Base-by-base conservation (phyloP, 2,888 invertebrate genomes). In the Volucella inanis region DNA sequence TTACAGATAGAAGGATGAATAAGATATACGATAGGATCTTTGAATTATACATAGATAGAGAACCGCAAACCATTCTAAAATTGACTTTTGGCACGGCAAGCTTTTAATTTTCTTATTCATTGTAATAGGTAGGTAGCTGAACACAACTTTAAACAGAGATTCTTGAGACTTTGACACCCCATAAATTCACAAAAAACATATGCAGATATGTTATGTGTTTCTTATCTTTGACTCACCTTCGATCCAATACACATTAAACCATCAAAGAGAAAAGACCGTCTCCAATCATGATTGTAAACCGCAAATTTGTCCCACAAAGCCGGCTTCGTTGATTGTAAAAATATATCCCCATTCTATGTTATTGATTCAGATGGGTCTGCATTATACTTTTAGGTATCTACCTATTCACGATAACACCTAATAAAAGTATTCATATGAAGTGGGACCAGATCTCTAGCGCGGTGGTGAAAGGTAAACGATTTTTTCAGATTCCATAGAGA, bases 371-470 rank as follows among this genome's bases (percentile, higher is more conserved):
- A 59, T 47, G 49, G 59, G 39, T 39, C 49, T 75, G 65, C 57
- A 65, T 75, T 57, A 64, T 65, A 45, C 4, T 47, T 55, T 55
- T 55, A 64, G 47, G 47, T 64, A 65, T 55, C 64, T 64, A 64
- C 55, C 74, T 74, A 64, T 15, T 57, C 57, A 15, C 59, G 65
- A 67, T 61, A 76, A 59, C 76, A 76, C 76, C 76, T 76, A 54
- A 67, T 67, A 67, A 67, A 67, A 55, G 65, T 0, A 39, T 47
- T 62, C 15, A 45, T 54, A 62, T 62, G 45, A 52, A 47, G 57
- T 39, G 47, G 38, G 68, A 22, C 18, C 18, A 22, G 18, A 22
- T 22, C 55, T 31, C 22, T 39, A 14, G 59, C 8, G 43, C 9
- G 52, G 10, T 1, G 22, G 14, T 12, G 49, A 22, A 10, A 54